Conservation (phyloP, 2,113 vertebrate genomes). For the Psilopsiagon aymara region DNA sequence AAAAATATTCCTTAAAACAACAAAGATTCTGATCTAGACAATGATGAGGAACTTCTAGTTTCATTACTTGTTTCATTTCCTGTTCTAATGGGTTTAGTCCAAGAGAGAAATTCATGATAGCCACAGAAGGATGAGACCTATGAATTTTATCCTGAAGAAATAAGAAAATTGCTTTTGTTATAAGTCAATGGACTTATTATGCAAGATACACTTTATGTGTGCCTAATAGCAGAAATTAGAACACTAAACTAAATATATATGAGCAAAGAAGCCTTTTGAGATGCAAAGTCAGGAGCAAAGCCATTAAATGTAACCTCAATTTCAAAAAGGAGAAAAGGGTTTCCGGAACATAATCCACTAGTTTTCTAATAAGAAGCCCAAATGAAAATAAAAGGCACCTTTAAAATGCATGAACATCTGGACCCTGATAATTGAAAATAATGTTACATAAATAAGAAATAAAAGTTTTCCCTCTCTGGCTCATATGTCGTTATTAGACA, state of each 20-base stretch:
- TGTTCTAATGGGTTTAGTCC: background rate
- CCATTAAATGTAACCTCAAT: constrained; percentile 12
- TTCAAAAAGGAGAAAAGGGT: constrained; percentile 12
- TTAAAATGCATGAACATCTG: constrained; percentile 72
- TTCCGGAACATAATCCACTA: constrained; percentile 50
- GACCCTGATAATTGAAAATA: constrained; percentile 72
- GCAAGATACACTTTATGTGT: background rate
- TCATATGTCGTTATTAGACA: constrained; percentile 53
- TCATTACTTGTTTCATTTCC: background rate
- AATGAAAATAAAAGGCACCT: constrained; percentile 56
- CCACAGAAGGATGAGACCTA: background rate
- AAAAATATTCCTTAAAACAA: background rate
- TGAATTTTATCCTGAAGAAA: background rate
- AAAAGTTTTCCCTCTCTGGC: constrained; percentile 54
- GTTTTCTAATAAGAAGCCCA: constrained; percentile 55
- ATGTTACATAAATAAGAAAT: constrained; percentile 64
- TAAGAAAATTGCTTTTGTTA: background rate
- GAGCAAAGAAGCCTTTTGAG: constrained; percentile 35
- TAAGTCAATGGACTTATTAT: background rate
- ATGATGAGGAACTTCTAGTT: background rate
- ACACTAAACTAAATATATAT: background rate
- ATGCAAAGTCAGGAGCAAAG: constrained; percentile 24
- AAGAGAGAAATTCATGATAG: background rate
- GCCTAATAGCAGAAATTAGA: background rate
- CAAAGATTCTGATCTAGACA: background rate